Percentiles rank a stretch among this genome's conserved stretches.
These are phyloP conservation scores for Siniperca chuatsi DNA, from an alignment of 2,113 vertebrate species.

Conservation along the genomic window DNA sequence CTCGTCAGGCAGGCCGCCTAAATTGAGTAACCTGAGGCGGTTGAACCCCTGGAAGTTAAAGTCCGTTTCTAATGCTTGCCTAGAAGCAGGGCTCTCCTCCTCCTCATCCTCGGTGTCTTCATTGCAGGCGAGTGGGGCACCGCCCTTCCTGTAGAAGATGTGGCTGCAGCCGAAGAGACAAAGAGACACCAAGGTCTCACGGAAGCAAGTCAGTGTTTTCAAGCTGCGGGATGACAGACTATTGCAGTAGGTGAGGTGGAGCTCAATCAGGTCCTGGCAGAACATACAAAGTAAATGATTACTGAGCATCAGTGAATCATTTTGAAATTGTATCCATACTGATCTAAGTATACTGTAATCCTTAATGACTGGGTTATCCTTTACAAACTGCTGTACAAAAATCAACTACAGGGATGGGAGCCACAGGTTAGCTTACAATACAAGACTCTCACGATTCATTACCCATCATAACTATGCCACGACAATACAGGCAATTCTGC, in stretches of 20 bases:
- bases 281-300: not conserved
- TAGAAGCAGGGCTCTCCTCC: conserved; percentile 87
- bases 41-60: conserved; percentile 96
- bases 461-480: not conserved
- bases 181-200: conserved; percentile 92
- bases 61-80: conserved; percentile 90
- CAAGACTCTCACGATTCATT: not conserved
- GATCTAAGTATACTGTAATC: not conserved
- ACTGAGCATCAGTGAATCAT: not conserved
- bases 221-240: conserved; percentile 93
- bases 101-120: conserved; percentile 92
- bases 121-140: conserved; percentile 89
- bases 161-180: conserved; percentile 94
- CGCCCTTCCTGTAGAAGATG: conserved; percentile 91
- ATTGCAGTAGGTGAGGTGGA: conserved; percentile 95
- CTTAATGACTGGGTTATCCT: not conserved
- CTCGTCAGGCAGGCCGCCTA: conserved; percentile 90
- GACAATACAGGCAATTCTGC: not conserved
- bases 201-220: conserved; percentile 90
- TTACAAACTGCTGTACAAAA: not conserved
- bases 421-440: not conserved
- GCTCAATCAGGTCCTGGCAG: conserved; percentile 94
- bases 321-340: not conserved
- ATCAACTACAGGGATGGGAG: not conserved
- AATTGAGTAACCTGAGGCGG: conserved; percentile 92